These are phyloP conservation scores for Neoseiulus cucumeris DNA, from an alignment of 1,140 invertebrate species.

Conservation along the genomic window DNA sequence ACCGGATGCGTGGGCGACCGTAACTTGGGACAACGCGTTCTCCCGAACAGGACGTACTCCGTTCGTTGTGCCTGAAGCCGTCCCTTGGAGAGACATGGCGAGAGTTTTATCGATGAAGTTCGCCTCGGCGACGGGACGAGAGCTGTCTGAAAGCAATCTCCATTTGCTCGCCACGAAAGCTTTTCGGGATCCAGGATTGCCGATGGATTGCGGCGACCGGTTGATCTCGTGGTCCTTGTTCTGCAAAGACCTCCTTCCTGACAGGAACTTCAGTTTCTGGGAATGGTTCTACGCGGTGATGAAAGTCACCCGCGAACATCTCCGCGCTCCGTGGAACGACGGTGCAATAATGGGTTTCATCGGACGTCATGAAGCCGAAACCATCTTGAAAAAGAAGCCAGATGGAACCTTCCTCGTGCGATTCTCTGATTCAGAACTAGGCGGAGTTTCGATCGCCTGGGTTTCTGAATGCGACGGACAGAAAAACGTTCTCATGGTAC, in stretches of 20 bases:
- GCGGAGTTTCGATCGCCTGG: slow-evolving; percentile 91
- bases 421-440: slow-evolving; percentile 83
- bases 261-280: slow-evolving; percentile 89
- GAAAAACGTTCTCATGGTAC: slow-evolving; percentile 56
- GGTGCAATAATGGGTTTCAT: slow-evolving; percentile 77
- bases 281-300: slow-evolving; percentile 96
- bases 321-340: slow-evolving; percentile 70
- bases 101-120: slow-evolving; percentile 79
- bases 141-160: slow-evolving; percentile 61
- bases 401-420: slow-evolving; percentile 76
- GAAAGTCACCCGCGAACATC: slow-evolving; percentile 81
- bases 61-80: slow-evolving; percentile 72
- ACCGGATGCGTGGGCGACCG: slow-evolving; percentile 86
- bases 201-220: slow-evolving; percentile 30
- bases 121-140: slow-evolving; percentile 52
- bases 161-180: slow-evolving; percentile 76
- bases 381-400: slow-evolving; percentile 48
- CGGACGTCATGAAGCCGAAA: slow-evolving; percentile 64
- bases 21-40: slow-evolving; percentile 95
- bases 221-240: slow-evolving; percentile 72
- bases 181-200: slow-evolving; percentile 34
- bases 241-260: slow-evolving; percentile 74
- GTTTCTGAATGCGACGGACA: slow-evolving; percentile 46
- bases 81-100: slow-evolving; percentile 54
- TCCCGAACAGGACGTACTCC: slow-evolving; percentile 54